phyloP scores from a whole-genome alignment of 2,797 vertebrate species.

The Enteromius paludinosus region DNA sequence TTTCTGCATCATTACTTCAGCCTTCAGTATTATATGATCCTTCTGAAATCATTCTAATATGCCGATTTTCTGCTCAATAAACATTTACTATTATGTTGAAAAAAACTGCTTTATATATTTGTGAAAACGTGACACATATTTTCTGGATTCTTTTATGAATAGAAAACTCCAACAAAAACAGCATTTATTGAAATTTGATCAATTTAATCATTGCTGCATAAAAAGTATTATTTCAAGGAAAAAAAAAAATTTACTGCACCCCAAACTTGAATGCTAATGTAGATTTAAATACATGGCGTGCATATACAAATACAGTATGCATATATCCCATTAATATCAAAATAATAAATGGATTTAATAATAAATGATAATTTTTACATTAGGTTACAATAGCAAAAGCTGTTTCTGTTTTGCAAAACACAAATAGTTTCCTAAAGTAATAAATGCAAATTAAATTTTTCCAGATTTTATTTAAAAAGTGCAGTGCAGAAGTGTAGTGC shows the following conservation, averaged over 20 bases:
- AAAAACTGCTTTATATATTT: not conserved
- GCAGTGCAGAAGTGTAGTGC: not conserved
- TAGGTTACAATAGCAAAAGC: not conserved
- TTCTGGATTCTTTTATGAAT: not conserved
- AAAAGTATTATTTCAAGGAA: not conserved
- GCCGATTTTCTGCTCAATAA: not conserved
- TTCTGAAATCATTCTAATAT: not conserved
- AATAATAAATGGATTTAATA: not conserved
- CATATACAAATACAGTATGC: not conserved
- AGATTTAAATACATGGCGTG: not conserved
- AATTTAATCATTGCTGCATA: not conserved
- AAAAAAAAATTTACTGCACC: not conserved
- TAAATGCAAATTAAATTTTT: not conserved
- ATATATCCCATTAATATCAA: not conserved
- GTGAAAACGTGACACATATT: not conserved
- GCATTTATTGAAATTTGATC: too few relatives aligned
- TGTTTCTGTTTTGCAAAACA: not conserved
- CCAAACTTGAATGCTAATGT: not conserved
- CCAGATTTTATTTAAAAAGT: not conserved
- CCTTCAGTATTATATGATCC: not conserved
- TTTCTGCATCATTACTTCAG: not conserved
- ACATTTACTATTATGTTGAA: not conserved
- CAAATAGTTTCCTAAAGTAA: not conserved
- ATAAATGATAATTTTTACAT: not conserved
- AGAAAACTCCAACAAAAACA: not conserved